phyloP scores from a whole-genome alignment of 2,888 invertebrate species.

The Disparrhopalites patrizii region DNA sequence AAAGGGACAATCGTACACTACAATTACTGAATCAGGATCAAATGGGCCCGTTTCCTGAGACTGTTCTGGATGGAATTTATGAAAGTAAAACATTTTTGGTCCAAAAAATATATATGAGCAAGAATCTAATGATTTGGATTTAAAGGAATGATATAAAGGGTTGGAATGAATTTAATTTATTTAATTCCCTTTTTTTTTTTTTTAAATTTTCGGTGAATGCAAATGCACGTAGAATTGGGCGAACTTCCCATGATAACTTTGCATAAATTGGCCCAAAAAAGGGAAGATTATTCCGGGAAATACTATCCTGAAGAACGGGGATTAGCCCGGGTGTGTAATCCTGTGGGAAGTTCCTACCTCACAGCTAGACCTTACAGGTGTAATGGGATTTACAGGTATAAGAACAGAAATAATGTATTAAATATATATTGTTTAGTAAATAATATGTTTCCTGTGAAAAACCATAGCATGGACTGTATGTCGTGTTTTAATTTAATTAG shows the following conservation, averaged over 20 bases:
- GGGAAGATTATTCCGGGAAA: slow-evolving; percentile 40
- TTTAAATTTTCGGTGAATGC: too few species aligned
- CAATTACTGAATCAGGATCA: slow-evolving; percentile 36
- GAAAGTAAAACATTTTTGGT: background rate
- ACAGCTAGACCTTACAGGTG: slow-evolving; percentile 45
- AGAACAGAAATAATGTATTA: background rate
- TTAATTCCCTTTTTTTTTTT: background rate
- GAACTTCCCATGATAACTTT: slow-evolving; percentile 44
- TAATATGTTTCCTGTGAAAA: background rate
- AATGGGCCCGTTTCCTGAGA: slow-evolving; percentile 37
- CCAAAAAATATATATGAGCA: background rate
- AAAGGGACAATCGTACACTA: slow-evolving; percentile 20
- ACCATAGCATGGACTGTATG: background rate
- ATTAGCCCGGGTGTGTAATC: slow-evolving; percentile 46
- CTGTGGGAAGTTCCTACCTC: slow-evolving; percentile 42
- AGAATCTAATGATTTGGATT: background rate
- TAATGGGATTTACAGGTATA: slow-evolving; percentile 39
- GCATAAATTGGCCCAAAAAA: slow-evolving; percentile 41
- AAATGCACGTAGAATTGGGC: slow-evolving; percentile 42
- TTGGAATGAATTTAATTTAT: background rate
- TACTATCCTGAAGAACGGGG: slow-evolving; percentile 45
- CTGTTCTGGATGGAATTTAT: slow-evolving; percentile 37
- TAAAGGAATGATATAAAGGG: background rate
- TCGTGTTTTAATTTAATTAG: slow-evolving; percentile 24
- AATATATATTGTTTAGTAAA: background rate